phyloP scores from a whole-genome alignment of 2,888 invertebrate species.

The Eurytoma californica region DNA sequence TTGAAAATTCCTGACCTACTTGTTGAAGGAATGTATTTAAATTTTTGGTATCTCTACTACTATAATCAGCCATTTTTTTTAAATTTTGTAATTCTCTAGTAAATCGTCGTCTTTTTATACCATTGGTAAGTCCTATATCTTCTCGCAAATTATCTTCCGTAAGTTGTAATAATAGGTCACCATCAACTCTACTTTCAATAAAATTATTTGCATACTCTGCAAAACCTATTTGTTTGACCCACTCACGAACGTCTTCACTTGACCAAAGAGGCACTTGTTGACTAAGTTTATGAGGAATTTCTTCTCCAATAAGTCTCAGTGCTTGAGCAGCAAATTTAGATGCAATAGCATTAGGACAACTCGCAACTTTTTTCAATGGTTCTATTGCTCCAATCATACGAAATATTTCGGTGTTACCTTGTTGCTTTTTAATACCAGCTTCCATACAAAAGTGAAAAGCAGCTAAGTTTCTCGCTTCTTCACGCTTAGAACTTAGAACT shows the following conservation, averaged over 20 bases:
- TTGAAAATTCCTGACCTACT: constrained; percentile 92
- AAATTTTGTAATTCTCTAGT: constrained; percentile 93
- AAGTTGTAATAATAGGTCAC: constrained; percentile 94
- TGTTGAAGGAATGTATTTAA: constrained; percentile 89
- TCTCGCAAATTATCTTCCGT: constrained; percentile 93
- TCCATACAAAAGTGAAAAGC: constrained; percentile 99
- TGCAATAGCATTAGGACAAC: constrained; percentile 97
- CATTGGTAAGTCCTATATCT: constrained; percentile 95
- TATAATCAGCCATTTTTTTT: constrained; percentile 97
- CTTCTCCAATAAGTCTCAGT: constrained; percentile 93
- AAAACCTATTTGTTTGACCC: constrained; percentile 99
- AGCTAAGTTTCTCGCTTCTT: constrained; percentile 96
- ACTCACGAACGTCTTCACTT: constrained; percentile 95
- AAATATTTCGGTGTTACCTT: constrained; percentile 93
- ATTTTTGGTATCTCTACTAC: constrained; percentile 93
- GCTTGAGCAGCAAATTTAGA: constrained; percentile 98
- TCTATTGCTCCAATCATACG: constrained; percentile 96
- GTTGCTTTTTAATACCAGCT: constrained; percentile 96
- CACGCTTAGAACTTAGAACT: constrained; percentile 93
- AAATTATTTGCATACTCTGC: constrained; percentile 89
- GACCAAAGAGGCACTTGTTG: constrained; percentile 99
- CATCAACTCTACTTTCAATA: constrained; percentile 94
- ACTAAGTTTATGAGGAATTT: constrained; percentile 97
- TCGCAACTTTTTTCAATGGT: constrained; percentile 95
- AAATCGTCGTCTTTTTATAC: constrained; percentile 94